A percentile compares a stretch with the other conserved stretches of the same genome.
These are phyloP conservation scores for Eupeodes luniger DNA, from an alignment of 2,888 invertebrate species.

Conservation along the genomic window DNA sequence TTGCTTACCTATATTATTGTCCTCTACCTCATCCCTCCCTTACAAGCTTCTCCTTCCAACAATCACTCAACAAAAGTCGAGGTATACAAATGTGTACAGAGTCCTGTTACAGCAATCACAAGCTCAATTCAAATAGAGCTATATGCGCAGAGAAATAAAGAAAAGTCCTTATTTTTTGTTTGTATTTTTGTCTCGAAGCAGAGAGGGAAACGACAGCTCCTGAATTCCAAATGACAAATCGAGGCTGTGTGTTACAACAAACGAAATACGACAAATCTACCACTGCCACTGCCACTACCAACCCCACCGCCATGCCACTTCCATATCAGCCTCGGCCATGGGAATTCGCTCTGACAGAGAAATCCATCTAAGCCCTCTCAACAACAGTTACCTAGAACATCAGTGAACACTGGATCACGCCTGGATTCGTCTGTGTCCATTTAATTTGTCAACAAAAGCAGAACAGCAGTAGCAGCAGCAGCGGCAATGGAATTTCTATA, in stretches of 20 bases:
- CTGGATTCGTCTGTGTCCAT: constrained; percentile 72
- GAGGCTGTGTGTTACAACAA: constrained; percentile 31
- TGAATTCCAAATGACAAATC: constrained; percentile 73
- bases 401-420: constrained; percentile 59
- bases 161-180: constrained; percentile 40
- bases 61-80: not conserved
- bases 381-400: constrained; percentile 41
- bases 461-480: not conserved
- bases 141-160: constrained; percentile 23
- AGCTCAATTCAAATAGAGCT: constrained; percentile 56
- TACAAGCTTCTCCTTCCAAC: not conserved
- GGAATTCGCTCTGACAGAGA: constrained; percentile 51
- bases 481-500: not conserved
- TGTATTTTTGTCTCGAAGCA: not conserved
- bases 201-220: constrained; percentile 52
- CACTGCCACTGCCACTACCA: too few species aligned
- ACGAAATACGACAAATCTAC: not conserved
- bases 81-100: constrained; percentile 20
- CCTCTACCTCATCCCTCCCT: not conserved
- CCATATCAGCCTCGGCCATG: not conserved
- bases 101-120: constrained; percentile 55
- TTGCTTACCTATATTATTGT: constrained; percentile 25
- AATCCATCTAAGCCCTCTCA: constrained; percentile 66
- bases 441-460: constrained; percentile 74
- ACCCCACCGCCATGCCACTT: too few species aligned